Evolutionary conservation across 2,797 vertebrate genomes (phyloP).

Genomic region (Sebastes aleutianus): DNA sequence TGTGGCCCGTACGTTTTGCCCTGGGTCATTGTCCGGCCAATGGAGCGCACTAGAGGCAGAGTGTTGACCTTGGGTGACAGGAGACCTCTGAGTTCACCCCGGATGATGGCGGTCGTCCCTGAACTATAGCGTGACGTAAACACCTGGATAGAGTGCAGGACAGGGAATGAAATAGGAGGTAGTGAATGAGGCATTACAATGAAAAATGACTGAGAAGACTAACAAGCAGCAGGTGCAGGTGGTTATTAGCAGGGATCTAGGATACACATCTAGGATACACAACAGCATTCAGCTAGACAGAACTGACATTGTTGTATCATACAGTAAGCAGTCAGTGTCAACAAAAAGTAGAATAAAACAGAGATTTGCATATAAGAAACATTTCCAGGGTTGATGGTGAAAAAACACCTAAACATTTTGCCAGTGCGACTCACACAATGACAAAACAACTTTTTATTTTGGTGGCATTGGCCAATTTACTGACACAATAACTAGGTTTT

Average conservation of each 20-base stretch:
- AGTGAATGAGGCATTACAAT: neutral
- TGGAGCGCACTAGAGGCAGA: conserved; percentile 84
- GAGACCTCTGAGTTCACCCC: conserved; percentile 84
- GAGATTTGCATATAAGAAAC: too few species aligned
- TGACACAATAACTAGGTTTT: too few species aligned
- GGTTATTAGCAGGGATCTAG: neutral
- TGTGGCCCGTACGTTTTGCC: conserved; percentile 87
- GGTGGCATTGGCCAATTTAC: too few species aligned
- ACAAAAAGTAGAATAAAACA: too few species aligned
- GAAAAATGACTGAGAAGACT: neutral
- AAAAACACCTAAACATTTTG: too few species aligned
- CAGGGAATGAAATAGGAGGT: neutral
- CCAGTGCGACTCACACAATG: too few species aligned
- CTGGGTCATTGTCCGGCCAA: conserved; percentile 86
- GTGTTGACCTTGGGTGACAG: conserved; percentile 87
- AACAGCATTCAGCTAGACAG: too few species aligned
- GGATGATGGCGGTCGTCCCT: conserved; percentile 82
- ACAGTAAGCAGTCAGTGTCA: too few species aligned
- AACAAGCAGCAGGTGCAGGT: neutral
- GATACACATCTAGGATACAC: too few species aligned
- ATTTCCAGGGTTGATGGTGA: too few species aligned
- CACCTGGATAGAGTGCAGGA: conserved; percentile 58
- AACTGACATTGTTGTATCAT: too few species aligned
- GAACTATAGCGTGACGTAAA: conserved; percentile 81
- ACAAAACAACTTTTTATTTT: too few species aligned